These are phyloP conservation scores for Bothrops jararaca DNA, from an alignment of 2,113 vertebrate genomes.

Conservation along the genomic window DNA sequence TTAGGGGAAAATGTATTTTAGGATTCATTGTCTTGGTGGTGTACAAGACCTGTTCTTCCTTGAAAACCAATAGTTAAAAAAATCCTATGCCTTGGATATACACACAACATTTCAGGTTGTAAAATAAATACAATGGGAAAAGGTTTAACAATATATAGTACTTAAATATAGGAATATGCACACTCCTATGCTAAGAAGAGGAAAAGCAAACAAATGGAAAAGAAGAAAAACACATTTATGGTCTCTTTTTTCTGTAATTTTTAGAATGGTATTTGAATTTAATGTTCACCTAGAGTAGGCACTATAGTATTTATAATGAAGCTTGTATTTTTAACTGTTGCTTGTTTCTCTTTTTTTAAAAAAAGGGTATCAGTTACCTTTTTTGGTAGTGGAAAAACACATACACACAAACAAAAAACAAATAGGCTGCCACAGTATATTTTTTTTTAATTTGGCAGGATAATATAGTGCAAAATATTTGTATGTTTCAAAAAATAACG, in stretches of 20 bases:
- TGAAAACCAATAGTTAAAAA: conserved; percentile 86
- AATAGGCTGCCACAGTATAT: conserved; percentile 97
- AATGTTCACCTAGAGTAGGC: conserved; percentile 99
- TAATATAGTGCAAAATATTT: conserved; percentile 99
- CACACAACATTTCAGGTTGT: conserved; percentile 99
- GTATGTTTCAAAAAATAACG: conserved; percentile 95
- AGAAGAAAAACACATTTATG: conserved; percentile 91
- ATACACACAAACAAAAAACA: conserved; percentile 82
- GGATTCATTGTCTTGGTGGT: conserved; percentile 93
- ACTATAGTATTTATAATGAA: conserved; percentile 99
- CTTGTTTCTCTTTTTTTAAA: conserved; percentile 87
- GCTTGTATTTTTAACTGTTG: conserved; percentile 99
- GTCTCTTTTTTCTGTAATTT: conserved; percentile 99
- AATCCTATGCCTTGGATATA: conserved; percentile 94
- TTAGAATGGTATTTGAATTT: conserved; percentile 99
- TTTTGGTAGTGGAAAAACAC: conserved; percentile 94
- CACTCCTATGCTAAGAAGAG: conserved; percentile 94
- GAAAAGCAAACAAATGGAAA: conserved; percentile 3
- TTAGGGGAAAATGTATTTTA: conserved; percentile 87
- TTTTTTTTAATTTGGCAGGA: conserved; percentile 99
- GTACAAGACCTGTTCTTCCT: conserved; percentile 91
- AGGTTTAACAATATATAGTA: conserved; percentile 99
- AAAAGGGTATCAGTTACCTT: conserved; percentile 95
- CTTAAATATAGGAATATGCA: conserved; percentile 99
- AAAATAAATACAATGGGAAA: conserved; percentile 97